Evolutionary conservation across 2,888 invertebrate species (phyloP).

Genomic region (Synanthedon formicaeformis): DNA sequence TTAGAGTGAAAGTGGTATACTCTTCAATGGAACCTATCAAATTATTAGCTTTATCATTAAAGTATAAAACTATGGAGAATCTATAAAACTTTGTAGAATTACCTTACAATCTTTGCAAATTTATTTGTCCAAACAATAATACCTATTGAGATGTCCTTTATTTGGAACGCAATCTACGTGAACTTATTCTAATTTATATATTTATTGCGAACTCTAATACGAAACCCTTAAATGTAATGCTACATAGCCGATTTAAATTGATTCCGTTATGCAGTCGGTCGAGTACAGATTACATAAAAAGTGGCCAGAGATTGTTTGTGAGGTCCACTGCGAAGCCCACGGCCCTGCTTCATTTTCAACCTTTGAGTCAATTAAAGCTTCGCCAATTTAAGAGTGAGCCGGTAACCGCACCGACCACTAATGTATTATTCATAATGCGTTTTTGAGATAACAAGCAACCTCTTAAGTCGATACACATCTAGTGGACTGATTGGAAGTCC

Average conservation of each 20-base stretch:
- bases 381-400: slow-evolving; percentile 60
- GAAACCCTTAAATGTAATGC: slow-evolving; percentile 25
- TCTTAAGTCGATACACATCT: slow-evolving; percentile 66
- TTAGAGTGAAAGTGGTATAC: no score
- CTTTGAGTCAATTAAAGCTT: slow-evolving; percentile 66
- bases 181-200: no score
- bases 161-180: no score
- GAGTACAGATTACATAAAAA: slow-evolving; percentile 39
- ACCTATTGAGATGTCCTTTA: no score
- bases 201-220: slow-evolving; percentile 21
- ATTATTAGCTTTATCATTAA: no score
- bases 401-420: slow-evolving; percentile 47
- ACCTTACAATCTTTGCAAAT: no score
- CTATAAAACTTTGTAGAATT: no score
- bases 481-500: slow-evolving; percentile 54
- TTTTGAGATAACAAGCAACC: slow-evolving; percentile 68
- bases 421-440: slow-evolving; percentile 70
- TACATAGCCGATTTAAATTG: slow-evolving; percentile 40
- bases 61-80: no score
- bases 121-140: no score
- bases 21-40: no score
- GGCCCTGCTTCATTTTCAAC: slow-evolving; percentile 55
- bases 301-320: slow-evolving; percentile 20
- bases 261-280: slow-evolving; percentile 25
- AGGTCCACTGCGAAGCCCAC: slow-evolving; percentile 10